These are phyloP conservation scores for Rhynchophorus ferrugineus DNA, from an alignment of 1,140 invertebrate genomes.

Conservation along the genomic window DNA sequence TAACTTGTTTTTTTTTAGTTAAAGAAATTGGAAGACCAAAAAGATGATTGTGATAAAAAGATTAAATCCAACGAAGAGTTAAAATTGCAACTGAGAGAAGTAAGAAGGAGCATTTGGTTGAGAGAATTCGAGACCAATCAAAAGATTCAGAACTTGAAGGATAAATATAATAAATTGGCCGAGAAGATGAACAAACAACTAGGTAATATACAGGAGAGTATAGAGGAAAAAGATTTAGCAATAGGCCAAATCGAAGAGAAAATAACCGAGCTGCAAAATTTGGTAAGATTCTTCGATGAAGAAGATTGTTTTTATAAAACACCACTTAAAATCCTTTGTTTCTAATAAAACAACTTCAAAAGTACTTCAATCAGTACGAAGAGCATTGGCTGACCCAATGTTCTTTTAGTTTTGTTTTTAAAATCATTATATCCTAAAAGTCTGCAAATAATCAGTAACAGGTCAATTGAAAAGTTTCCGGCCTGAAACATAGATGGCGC, in stretches of 20 bases:
- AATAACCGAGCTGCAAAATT: constrained; percentile 9
- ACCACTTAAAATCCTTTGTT: too few species aligned
- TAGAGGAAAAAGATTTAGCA: constrained; percentile 20
- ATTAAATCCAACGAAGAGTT: constrained; percentile 19
- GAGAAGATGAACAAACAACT: constrained; percentile 13
- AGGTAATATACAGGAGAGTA: constrained; percentile 7
- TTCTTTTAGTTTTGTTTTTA: too few species aligned
- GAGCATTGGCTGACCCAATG: too few species aligned
- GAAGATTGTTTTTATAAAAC: background rate
- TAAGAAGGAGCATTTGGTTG: constrained; percentile 18
- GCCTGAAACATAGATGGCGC: too few species aligned
- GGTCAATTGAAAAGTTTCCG: too few species aligned
- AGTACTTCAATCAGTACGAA: too few species aligned
- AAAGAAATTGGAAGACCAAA: constrained; percentile 15
- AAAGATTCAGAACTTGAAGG: constrained; percentile 14
- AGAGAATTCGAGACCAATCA: constrained; percentile 16
- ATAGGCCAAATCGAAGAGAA: constrained; percentile 17
- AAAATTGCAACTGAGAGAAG: constrained; percentile 16
- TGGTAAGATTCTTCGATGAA: background rate
- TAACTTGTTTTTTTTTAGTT: constrained; percentile 6
- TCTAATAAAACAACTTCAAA: too few species aligned
- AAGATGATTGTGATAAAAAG: constrained; percentile 14
- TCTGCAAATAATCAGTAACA: too few species aligned
- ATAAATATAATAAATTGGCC: constrained; percentile 14
- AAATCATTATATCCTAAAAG: too few species aligned